Base-by-base conservation (phyloP, 2,113 vertebrate genomes). In the Xiphorhynchus elegans region DNA sequence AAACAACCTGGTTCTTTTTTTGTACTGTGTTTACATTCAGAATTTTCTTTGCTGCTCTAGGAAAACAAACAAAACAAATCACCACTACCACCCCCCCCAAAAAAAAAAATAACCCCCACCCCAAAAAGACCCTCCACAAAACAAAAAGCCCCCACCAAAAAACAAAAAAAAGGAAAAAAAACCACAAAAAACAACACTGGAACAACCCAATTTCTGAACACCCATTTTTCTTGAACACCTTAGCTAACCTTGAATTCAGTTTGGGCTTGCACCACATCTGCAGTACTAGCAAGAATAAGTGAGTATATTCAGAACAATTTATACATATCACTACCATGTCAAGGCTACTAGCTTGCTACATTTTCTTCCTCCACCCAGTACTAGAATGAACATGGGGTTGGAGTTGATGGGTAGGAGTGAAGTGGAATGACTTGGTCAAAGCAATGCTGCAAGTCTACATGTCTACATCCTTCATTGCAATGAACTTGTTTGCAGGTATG, bases 401-500 rank as follows among this genome's bases (percentile, higher is more conserved):
- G 26, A 58, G 33, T 3, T 3, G 3, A n/a, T 40, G 16, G 14
- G 25, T 40, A 52, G n/a, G 9, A 58, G 3, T 67, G 14, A 86
- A 80, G 11, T 47, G 20, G 21, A 83, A 55, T 69, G 25, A 29
- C 37, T 87, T 0, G 0, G 53, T 69, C 69, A 90, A 74, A 56
- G 18, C 13, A 68, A 13, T 50, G 23, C 3, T 73, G 14, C 62
- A 80, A 76, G 13, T 58, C 35, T 91, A 16, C 12, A n/a, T 59
- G 15, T 62, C 31, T 89, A 19, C 16, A 44, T 59, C 46, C 35
- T 68, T 93, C 67, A 49, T 10, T 59, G 29, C 19, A 80, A 42
- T 44, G 64, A 31, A 80, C 13, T 89, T 44, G 40, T 78, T 95
- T 70, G 94, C 31, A 55, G 49, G 73, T 67, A 39, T 74, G n/a